phyloP scores from a whole-genome alignment of 2,888 invertebrate species.

The Leptopilina myrica region DNA sequence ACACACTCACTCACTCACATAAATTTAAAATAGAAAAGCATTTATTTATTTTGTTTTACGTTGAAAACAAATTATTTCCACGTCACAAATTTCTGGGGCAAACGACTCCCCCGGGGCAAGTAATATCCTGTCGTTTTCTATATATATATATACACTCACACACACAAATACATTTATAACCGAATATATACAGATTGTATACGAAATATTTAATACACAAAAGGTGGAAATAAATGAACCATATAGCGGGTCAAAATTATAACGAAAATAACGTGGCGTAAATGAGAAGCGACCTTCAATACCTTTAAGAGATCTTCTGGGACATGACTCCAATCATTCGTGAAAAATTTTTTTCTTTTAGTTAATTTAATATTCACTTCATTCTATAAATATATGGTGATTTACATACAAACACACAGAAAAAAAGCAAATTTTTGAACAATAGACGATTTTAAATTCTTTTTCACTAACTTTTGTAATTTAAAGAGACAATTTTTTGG shows the following conservation, averaged over 20 bases:
- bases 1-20: not conserved
- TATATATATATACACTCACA: not conserved
- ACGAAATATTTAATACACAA: conserved; percentile 2
- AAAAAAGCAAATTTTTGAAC: too few relatives aligned
- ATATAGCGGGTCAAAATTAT: not conserved
- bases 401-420: not conserved
- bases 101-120: conserved; percentile 9
- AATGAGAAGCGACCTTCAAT: conserved; percentile 42
- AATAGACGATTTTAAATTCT: too few relatives aligned
- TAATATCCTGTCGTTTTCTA: conserved; percentile 2
- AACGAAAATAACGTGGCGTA: conserved; percentile 38
- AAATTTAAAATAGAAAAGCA: not conserved
- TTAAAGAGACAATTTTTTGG: too few relatives aligned
- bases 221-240: conserved; percentile 15
- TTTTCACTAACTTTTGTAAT: too few relatives aligned
- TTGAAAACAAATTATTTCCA: conserved; percentile 21
- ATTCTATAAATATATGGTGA: not conserved
- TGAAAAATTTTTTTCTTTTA: not conserved
- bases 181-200: conserved; percentile 12
- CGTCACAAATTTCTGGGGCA: conserved; percentile 32
- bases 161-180: not conserved
- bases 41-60: conserved; percentile 36
- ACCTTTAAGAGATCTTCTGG: conserved; percentile 46
- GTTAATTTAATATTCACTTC: not conserved
- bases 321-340: conserved; percentile 56